Evolutionary conservation across 2,113 vertebrate genomes (phyloP).

Genomic region (Sorex fumeus): DNA sequence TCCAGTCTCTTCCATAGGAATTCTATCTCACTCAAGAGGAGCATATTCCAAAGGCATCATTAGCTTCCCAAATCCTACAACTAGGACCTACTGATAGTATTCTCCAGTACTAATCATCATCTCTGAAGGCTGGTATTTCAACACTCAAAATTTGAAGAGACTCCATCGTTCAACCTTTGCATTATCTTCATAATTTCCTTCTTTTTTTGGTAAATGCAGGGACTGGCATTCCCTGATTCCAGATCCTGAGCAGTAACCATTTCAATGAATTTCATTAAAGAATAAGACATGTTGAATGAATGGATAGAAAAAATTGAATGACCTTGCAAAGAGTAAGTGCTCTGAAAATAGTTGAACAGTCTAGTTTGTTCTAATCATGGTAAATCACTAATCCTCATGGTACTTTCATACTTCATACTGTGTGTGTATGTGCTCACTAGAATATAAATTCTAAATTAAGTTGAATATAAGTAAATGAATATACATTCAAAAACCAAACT

Average conservation of each 20-base stretch:
- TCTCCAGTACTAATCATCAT: not conserved
- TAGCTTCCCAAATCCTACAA: not conserved
- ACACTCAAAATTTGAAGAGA: not conserved
- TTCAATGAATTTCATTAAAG: not conserved
- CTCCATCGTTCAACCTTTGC: not conserved
- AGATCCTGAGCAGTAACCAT: not conserved
- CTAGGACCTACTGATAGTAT: too few relatives aligned
- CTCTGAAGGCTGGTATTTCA: not conserved
- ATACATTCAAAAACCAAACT: slow-evolving; percentile 16
- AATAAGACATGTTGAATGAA: not conserved
- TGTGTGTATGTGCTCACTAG: not conserved
- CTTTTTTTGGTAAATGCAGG: not conserved
- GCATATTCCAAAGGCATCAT: not conserved
- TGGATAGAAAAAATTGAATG: not conserved
- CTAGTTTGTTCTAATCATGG: not conserved
- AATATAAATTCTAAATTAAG: not conserved
- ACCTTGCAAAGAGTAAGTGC: not conserved
- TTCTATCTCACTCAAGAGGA: not conserved
- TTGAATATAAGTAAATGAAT: not conserved
- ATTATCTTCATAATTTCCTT: not conserved
- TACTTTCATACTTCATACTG: not conserved
- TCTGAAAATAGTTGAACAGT: not conserved
- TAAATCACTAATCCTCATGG: not conserved
- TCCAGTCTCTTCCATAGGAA: not conserved
- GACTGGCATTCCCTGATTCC: not conserved